These are phyloP conservation scores for Philopedon plagiatum DNA, from an alignment of 2,888 invertebrate genomes.

Conservation along the genomic window DNA sequence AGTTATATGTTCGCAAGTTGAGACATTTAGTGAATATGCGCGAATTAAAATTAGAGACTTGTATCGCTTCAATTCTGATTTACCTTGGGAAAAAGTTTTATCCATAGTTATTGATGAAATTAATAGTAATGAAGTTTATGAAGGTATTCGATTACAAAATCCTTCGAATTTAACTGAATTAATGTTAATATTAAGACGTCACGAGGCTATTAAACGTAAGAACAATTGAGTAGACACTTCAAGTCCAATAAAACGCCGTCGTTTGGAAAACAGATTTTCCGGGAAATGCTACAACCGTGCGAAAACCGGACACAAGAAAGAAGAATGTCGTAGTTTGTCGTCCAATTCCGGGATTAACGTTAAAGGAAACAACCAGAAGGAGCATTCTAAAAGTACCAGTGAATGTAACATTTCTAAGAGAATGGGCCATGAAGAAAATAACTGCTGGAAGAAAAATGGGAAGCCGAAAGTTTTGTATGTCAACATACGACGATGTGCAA, in stretches of 20 bases:
- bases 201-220: too few relatives aligned
- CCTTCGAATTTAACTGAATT: not conserved
- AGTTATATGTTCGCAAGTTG: not conserved
- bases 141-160: not conserved
- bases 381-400: not conserved
- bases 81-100: not conserved
- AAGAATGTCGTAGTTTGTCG: not conserved
- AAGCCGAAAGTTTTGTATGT: too few relatives aligned
- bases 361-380: not conserved
- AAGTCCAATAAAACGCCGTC: too few relatives aligned
- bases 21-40: not conserved
- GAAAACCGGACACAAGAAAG: not conserved
- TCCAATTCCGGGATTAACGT: too few relatives aligned
- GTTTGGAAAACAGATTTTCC: not conserved
- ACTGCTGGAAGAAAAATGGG: not conserved
- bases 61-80: not conserved
- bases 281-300: not conserved
- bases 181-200: too few relatives aligned
- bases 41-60: not conserved
- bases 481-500: not conserved
- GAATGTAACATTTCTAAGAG: not conserved
- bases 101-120: not conserved
- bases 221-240: too few relatives aligned
- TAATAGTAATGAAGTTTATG: not conserved
- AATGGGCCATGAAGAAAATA: not conserved